phyloP scores from a whole-genome alignment of 2,797 vertebrate genomes.

The Eulemur rubriventer region DNA sequence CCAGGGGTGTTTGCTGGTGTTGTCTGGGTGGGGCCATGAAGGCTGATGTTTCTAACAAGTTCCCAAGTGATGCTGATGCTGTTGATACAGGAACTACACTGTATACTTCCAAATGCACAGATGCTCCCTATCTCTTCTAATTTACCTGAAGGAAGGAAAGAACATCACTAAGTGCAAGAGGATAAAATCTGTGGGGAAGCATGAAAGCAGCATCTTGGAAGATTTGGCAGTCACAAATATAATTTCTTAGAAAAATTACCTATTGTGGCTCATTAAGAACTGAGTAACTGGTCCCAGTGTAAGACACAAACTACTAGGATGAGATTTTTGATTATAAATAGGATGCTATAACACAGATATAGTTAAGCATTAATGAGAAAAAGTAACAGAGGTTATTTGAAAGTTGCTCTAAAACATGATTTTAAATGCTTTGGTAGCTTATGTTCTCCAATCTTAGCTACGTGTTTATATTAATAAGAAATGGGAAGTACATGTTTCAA shows the following conservation, averaged over 20 bases:
- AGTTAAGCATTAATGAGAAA: not conserved
- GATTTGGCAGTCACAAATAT: not conserved
- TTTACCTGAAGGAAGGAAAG: not conserved
- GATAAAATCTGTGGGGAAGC: not conserved
- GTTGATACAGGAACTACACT: not conserved
- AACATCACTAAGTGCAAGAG: not conserved
- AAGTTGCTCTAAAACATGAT: slow-evolving; percentile 20
- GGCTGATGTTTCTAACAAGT: not conserved
- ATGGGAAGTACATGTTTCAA: not conserved
- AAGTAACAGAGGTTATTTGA: not conserved
- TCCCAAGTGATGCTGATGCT: not conserved
- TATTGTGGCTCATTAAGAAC: not conserved
- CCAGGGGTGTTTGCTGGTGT: no score
- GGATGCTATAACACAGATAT: not conserved
- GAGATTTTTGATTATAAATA: not conserved
- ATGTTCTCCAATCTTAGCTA: not conserved
- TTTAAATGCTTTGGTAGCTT: not conserved
- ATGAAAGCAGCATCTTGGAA: not conserved
- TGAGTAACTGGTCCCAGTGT: not conserved
- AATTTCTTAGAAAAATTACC: not conserved
- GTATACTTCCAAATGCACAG: not conserved
- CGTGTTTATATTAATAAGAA: not conserved
- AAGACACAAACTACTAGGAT: not conserved
- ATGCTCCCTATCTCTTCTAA: not conserved
- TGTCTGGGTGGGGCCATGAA: not conserved